Conservation (phyloP, 1,140 invertebrate species). For the Paracyclopina nana region DNA sequence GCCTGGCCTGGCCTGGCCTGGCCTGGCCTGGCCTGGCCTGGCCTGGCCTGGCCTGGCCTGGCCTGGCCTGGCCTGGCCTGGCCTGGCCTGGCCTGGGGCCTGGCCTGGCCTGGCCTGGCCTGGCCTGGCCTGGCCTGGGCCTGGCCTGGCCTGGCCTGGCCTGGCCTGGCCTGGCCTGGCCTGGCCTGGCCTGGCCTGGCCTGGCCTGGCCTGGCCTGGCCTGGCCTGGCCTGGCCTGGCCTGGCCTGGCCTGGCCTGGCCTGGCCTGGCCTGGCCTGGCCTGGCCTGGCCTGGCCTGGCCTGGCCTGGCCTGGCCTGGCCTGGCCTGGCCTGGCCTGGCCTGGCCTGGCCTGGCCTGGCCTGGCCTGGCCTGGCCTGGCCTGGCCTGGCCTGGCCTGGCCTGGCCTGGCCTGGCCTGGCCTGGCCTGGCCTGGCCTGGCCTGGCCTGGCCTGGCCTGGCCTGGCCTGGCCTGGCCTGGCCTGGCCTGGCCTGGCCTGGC, state of each 20-base stretch:
- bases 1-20: conserved; percentile 21
- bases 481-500: conserved; percentile 20
- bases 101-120: conserved; percentile 20
- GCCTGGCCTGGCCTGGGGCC: too few species aligned
- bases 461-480: conserved; percentile 19
- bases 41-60: conserved; percentile 21
- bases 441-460: conserved; percentile 20
- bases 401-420: conserved; percentile 12
- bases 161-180: conserved; percentile 18
- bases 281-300: conserved; percentile 20
- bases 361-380: conserved; percentile 19
- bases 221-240: conserved; percentile 20
- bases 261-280: conserved; percentile 18
- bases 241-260: conserved; percentile 21
- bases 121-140: conserved; percentile 19
- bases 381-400: conserved; percentile 16
- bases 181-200: conserved; percentile 18
- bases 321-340: conserved; percentile 20
- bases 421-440: conserved; percentile 19
- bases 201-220: conserved; percentile 21
- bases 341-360: conserved; percentile 21
- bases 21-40: conserved; percentile 20
- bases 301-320: conserved; percentile 19
- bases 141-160: conserved; percentile 20
- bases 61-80: conserved; percentile 21